Percentiles rank a stretch among this genome's conserved stretches.
These are phyloP conservation scores for Sinonovacula constricta DNA, from an alignment of 1,140 invertebrate species.

Conservation along the genomic window DNA sequence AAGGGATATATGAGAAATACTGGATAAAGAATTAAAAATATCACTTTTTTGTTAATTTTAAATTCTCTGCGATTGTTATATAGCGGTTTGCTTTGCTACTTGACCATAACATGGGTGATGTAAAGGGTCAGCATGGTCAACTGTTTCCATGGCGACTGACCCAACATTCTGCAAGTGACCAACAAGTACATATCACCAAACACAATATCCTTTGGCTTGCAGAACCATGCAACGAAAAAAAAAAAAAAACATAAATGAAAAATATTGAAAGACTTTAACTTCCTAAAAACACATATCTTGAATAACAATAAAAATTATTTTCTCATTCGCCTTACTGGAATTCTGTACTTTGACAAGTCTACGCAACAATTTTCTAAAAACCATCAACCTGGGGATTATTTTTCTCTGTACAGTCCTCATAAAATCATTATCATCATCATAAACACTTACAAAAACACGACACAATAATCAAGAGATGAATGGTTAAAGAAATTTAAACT, in stretches of 20 bases:
- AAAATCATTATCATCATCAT: too few species aligned
- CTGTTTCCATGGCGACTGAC: too few species aligned
- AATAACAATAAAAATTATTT: constrained; percentile 19
- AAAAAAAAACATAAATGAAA: not conserved
- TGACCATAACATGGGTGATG: too few species aligned
- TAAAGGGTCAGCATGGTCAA: too few species aligned
- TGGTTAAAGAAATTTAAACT: constrained; percentile 39
- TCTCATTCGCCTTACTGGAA: constrained; percentile 26
- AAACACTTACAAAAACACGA: constrained; percentile 50
- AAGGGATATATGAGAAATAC: not conserved
- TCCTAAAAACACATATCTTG: constrained; percentile 44
- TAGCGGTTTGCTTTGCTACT: too few species aligned
- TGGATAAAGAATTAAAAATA: not conserved
- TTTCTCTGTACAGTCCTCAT: too few species aligned
- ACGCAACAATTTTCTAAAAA: not conserved
- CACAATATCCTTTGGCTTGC: too few species aligned
- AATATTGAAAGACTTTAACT: constrained; percentile 47
- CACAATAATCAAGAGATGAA: constrained; percentile 41
- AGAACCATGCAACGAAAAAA: too few species aligned
- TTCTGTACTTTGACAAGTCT: constrained; percentile 23
- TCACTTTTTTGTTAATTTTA: not conserved
- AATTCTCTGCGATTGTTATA: too few species aligned
- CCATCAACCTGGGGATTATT: not conserved
- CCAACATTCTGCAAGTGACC: too few species aligned
- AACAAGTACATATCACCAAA: too few species aligned